phyloP scores from a whole-genome alignment of 2,888 invertebrate genomes.

The Druceiella hillmani region DNA sequence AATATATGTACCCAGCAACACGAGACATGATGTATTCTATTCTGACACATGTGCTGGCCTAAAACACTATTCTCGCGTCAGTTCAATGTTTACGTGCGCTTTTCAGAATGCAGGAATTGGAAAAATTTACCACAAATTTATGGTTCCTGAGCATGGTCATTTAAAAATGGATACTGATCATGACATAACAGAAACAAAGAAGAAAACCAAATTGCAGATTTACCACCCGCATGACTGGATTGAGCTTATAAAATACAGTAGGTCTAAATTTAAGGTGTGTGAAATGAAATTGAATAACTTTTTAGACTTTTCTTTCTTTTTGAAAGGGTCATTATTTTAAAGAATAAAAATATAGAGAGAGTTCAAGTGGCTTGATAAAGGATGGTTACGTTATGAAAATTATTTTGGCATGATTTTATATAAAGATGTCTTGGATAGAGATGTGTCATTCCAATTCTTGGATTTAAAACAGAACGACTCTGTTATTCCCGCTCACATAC shows the following conservation, averaged over 20 bases:
- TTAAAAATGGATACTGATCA: constrained; percentile 20
- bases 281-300: constrained; percentile 13
- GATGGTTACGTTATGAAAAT: constrained; percentile 5
- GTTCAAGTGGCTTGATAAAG: constrained; percentile 6
- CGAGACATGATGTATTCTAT: constrained; percentile 15
- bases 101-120: constrained; percentile 12
- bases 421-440: constrained; percentile 4
- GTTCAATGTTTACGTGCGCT: constrained; percentile 21
- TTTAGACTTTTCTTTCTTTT: no score
- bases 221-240: constrained; percentile 15
- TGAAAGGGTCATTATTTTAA: no score
- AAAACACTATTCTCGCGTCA: constrained; percentile 22
- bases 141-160: constrained; percentile 19
- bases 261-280: no score
- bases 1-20: constrained; percentile 5
- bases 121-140: constrained; percentile 20
- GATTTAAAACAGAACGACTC: no score
- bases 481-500: no score
- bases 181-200: constrained; percentile 18
- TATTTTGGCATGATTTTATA: constrained; percentile 5
- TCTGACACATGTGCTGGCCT: constrained; percentile 21
- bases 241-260: no score
- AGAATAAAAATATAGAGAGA: no score
- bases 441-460: no score
- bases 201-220: constrained; percentile 12